These are phyloP conservation scores for Callimorpha dominula DNA, from an alignment of 2,888 invertebrate species.

Conservation along the genomic window DNA sequence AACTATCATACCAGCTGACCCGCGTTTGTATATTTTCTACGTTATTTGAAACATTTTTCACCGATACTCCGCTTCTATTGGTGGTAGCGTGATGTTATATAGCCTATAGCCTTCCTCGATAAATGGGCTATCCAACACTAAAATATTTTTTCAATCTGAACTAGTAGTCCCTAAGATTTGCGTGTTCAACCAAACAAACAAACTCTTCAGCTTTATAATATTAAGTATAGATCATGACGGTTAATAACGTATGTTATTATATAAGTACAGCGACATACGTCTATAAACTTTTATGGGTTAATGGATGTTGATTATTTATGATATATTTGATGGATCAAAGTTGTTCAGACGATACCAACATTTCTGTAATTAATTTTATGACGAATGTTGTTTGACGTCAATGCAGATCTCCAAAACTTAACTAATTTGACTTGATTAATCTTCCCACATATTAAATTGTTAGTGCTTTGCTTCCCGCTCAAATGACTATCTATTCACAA, in stretches of 20 bases:
- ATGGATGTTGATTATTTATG: not conserved
- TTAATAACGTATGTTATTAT: conserved; percentile 22
- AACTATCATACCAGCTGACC: not conserved
- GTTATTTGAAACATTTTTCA: no score
- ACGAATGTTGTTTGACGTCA: conserved; percentile 7
- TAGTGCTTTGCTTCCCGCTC: not conserved
- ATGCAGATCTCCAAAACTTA: not conserved
- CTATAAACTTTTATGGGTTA: not conserved
- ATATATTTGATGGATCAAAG: not conserved
- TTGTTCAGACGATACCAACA: not conserved
- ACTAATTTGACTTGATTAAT: not conserved
- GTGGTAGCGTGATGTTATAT: no score
- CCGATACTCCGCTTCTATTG: no score
- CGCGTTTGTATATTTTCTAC: no score
- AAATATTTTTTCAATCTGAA: no score
- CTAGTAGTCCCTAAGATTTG: no score
- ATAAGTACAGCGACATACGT: conserved; percentile 12
- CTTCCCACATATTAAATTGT: not conserved
- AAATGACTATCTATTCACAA: not conserved
- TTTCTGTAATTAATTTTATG: not conserved
- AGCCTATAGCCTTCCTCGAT: no score
- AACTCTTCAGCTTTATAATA: no score
- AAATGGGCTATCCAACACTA: no score
- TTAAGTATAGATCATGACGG: not conserved
- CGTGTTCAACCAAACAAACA: no score